These are phyloP conservation scores for Chrysotoxum bicinctum DNA, from an alignment of 2,888 invertebrate genomes.

Conservation along the genomic window DNA sequence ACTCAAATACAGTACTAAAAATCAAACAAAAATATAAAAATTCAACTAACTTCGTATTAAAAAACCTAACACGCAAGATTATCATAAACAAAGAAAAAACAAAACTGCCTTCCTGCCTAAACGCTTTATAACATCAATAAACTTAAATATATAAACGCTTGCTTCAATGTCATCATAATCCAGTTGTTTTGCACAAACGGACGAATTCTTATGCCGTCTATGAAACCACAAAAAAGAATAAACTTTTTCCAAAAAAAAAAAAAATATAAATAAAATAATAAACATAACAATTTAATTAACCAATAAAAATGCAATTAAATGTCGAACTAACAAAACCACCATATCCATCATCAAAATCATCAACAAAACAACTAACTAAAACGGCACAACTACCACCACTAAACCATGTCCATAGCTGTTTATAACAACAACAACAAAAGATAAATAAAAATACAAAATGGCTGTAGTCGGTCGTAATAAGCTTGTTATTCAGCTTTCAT, in stretches of 20 bases:
- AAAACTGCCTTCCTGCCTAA: slow-evolving; percentile 15
- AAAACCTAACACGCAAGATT: slow-evolving; percentile 63
- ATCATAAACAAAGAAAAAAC: slow-evolving; percentile 44
- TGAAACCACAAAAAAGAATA: slow-evolving; percentile 15
- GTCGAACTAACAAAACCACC: slow-evolving; percentile 48
- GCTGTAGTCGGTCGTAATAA: slow-evolving; percentile 47
- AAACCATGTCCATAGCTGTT: not conserved
- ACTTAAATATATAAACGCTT: slow-evolving; percentile 50
- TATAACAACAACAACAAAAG: not conserved
- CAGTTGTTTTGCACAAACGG: slow-evolving; percentile 36
- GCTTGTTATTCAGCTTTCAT: slow-evolving; percentile 55
- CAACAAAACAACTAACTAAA: slow-evolving; percentile 13
- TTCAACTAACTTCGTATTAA: slow-evolving; percentile 30
- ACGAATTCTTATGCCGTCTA: slow-evolving; percentile 17
- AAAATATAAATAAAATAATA: slow-evolving; percentile 16
- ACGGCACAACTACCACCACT: not conserved
- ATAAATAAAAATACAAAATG: not conserved
- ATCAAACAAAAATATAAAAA: slow-evolving; percentile 55
- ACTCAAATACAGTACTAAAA: not conserved
- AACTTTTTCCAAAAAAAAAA: not conserved
- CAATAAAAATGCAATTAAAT: slow-evolving; percentile 58
- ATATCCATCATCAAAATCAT: slow-evolving; percentile 30
- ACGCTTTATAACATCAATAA: slow-evolving; percentile 1
- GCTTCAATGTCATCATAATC: slow-evolving; percentile 69
- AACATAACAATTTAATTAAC: slow-evolving; percentile 51